Percentiles rank a stretch among this genome's conserved stretches.
phyloP scores from a whole-genome alignment of 1,140 invertebrate genomes.

The Apocrypta bakeri region DNA sequence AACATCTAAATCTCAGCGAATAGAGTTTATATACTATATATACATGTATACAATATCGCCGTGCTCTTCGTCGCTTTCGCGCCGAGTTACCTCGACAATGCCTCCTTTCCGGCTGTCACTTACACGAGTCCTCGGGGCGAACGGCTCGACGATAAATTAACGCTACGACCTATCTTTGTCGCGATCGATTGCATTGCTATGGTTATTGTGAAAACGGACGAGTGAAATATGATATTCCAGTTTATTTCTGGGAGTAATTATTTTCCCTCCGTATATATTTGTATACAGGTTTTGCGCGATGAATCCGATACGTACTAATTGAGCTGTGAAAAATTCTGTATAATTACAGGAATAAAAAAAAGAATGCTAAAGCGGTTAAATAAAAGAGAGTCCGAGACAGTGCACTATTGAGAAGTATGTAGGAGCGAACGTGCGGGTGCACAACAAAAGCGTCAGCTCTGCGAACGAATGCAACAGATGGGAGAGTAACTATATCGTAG shows the following conservation, averaged over 20 bases:
- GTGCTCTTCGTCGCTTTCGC: not conserved
- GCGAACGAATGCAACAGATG: conserved; percentile 50
- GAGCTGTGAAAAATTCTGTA: too few species aligned
- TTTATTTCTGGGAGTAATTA: too few species aligned
- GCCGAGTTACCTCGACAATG: not conserved
- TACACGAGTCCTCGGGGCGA: conserved; percentile 2
- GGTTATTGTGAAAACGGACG: not conserved
- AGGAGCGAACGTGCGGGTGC: not conserved
- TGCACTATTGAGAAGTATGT: not conserved
- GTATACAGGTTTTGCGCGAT: too few species aligned
- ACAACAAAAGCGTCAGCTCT: not conserved
- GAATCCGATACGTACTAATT: too few species aligned
- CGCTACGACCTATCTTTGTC: not conserved
- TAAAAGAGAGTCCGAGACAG: not conserved
- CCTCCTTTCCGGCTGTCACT: conserved; percentile 18
- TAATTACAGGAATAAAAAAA: too few species aligned
- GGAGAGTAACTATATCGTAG: conserved; percentile 45
- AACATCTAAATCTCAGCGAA: not conserved
- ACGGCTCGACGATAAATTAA: conserved; percentile 25
- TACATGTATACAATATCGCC: not conserved
- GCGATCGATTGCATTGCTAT: not conserved
- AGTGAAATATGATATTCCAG: conserved; percentile 1
- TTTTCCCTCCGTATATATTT: too few species aligned
- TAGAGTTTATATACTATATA: not conserved
- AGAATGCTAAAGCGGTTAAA: not conserved